Evolutionary conservation across 2,113 vertebrate genomes (phyloP), one percentile per base, ranked within the genome.

Genomic region (Myocastor coypus): DNA sequence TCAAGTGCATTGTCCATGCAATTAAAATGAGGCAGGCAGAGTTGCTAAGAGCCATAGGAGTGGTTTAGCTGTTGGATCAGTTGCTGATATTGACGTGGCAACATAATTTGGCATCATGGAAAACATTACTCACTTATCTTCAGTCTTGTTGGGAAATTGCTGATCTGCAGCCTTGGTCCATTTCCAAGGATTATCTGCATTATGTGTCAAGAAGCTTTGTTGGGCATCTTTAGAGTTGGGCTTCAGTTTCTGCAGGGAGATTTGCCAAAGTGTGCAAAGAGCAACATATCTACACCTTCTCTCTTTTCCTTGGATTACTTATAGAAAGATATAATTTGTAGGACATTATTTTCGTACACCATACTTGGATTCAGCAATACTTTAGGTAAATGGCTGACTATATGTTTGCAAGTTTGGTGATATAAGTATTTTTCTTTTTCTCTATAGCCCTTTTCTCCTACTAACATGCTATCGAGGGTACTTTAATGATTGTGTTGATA

Each of bases 151-250:
- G 42, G 52, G 61, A 89, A 94, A 82, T 30, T 57, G 16, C 66
- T 88, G 57, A 82, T 26, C 32, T 77, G 42, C 28, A 19, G 3
- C 64, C 50, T 85, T 4, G 55, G 9, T 84, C 12, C 28, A 40
- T 68, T 66, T 86, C 40, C 85, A 59, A 95, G 64, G 24, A 85
- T 91, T 92, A 77, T 24, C 52, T 30, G 14, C 32, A n/a, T 22
- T 50, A 61, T 11, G 32, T 63, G 42, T 63, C 83, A 84, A 20
- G 46, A 17, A 64, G 50, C 55, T 71, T 87, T 68, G 64, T 66
- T 50, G 37, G 77, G 84, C n/a, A 66, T 52, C 42, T 42, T 90
- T 20, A 59, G 19, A 66, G 4, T 0, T 83, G n/a, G 50, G n/a
- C 37, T 68, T 89, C 52, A 55, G 46, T 71, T 75, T 84, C 81